Evolutionary conservation across 2,888 invertebrate genomes (phyloP), one percentile per base, ranked within the genome.

Genomic region (Drosophila maculinotata): DNA sequence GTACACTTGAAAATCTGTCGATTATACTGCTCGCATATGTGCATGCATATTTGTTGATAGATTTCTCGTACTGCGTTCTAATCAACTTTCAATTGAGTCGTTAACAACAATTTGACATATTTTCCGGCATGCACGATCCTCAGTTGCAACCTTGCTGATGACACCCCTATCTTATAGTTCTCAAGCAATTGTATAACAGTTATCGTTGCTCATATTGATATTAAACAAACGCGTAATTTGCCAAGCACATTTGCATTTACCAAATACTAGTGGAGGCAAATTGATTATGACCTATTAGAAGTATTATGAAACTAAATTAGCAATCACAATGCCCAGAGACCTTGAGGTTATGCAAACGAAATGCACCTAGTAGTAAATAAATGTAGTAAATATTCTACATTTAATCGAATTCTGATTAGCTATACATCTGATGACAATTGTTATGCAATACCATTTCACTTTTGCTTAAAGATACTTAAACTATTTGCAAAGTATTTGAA

Each of bases 341-440:
- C 76, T 80, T 80, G 78, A 9, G 45, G 57, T 75, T 78, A 78
- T 63, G 70, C 64, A 79, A 48, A 41, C 45, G 33, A 56, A 73
- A 36, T 42, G 39, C 20, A 52, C 41, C 17, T 66, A 52, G 30
- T 25, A 7, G 20, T n/a, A n/a, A 26, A 35, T 15, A 51, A 26
- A 31, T 39, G 20, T 4, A 25, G 23, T 7, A 1, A 14, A 10
- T 4, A 20, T 10, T 12, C n/a, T 12, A 36, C 15, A 23, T 7
- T 33, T 12, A 15, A 41, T 15, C 3, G 26, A 3, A 26, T 26
- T 14, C 1, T 35, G 2, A 33, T 17, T 10, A 1, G 15, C 14
- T 14, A 17, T 15, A 25, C 9, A 20, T 47, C 35, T 20, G 15
- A 25, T 58, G 38, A 31, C 17, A 59, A 38, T 44, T 56, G 15